Evolutionary conservation across 2,113 vertebrate genomes (phyloP).

Genomic region (Cephalopholis sonnerati): DNA sequence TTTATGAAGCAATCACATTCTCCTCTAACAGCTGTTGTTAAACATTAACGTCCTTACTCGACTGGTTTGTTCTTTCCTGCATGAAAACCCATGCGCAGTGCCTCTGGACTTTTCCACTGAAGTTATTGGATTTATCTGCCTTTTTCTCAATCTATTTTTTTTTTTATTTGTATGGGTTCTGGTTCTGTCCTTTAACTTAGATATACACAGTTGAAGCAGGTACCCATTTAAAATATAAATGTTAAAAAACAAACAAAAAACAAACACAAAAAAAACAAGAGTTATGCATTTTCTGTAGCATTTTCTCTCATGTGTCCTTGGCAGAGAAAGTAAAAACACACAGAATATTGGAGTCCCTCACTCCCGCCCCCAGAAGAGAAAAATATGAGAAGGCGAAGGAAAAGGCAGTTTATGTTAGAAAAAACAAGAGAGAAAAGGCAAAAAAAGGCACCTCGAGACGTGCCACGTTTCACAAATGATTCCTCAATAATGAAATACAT

Average conservation of each 20-base stretch:
- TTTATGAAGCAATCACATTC: constrained; percentile 66
- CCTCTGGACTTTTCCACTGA: constrained; percentile 56
- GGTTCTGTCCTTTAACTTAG: constrained; percentile 43
- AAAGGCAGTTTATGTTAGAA: constrained; percentile 80
- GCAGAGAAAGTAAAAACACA: constrained; percentile 75
- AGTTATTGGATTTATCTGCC: constrained; percentile 50
- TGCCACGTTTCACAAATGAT: constrained; percentile 76
- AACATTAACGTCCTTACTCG: constrained; percentile 60
- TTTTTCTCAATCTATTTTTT: not conserved
- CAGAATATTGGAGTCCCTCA: constrained; percentile 45
- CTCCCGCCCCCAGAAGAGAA: constrained; percentile 46
- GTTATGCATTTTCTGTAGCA: constrained; percentile 54
- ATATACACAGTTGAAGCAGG: constrained; percentile 66
- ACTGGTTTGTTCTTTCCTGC: constrained; percentile 35
- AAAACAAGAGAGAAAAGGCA: constrained; percentile 66
- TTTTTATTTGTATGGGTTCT: constrained; percentile 42
- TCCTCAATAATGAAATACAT: constrained; percentile 74
- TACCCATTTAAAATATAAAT: constrained; percentile 53
- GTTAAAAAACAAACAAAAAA: constrained; percentile 22
- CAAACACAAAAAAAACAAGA: constrained; percentile 38
- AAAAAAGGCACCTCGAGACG: constrained; percentile 77
- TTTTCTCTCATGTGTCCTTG: constrained; percentile 73
- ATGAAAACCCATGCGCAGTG: constrained; percentile 47
- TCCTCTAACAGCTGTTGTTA: constrained; percentile 57
- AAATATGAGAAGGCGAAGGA: constrained; percentile 75